phyloP scores from a whole-genome alignment of 2,888 invertebrate genomes.

The Ormia ochracea region DNA sequence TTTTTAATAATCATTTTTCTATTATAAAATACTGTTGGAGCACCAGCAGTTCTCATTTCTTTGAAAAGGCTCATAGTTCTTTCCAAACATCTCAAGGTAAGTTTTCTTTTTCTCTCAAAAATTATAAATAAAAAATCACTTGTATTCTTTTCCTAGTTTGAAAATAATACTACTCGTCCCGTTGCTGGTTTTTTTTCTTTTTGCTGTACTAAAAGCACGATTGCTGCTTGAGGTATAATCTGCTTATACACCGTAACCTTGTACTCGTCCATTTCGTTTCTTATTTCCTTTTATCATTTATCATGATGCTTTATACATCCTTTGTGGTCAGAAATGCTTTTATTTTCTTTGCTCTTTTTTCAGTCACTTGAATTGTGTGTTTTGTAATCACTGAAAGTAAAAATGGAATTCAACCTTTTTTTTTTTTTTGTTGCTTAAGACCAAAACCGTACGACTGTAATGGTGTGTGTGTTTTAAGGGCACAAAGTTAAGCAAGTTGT shows the following conservation, averaged over 20 bases:
- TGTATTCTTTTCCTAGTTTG: neutral
- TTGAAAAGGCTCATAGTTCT: too few species aligned
- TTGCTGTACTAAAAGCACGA: neutral
- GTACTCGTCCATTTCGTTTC: conserved; percentile 29
- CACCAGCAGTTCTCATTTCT: too few species aligned
- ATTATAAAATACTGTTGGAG: too few species aligned
- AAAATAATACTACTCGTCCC: neutral
- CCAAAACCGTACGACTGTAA: neutral
- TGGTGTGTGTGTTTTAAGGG: neutral
- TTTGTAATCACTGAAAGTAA: conserved; percentile 4
- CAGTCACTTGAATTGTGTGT: conserved; percentile 12
- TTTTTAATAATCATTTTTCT: too few species aligned
- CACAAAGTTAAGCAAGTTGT: neutral
- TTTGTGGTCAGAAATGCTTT: conserved; percentile 31
- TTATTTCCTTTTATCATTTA: conserved; percentile 58
- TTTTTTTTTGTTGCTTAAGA: neutral
- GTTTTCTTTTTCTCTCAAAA: too few species aligned
- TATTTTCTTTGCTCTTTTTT: conserved; percentile 1
- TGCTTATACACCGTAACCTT: conserved; percentile 21
- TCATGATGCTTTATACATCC: conserved; percentile 50
- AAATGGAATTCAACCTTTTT: conserved; percentile 17
- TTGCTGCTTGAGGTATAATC: neutral
- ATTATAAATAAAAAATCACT: too few species aligned
- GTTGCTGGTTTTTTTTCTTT: neutral
- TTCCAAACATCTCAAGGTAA: too few species aligned